Evolutionary conservation across 2,113 vertebrate species (phyloP), one percentile per base, ranked within the genome.

Genomic region (Siphamia tubifer): DNA sequence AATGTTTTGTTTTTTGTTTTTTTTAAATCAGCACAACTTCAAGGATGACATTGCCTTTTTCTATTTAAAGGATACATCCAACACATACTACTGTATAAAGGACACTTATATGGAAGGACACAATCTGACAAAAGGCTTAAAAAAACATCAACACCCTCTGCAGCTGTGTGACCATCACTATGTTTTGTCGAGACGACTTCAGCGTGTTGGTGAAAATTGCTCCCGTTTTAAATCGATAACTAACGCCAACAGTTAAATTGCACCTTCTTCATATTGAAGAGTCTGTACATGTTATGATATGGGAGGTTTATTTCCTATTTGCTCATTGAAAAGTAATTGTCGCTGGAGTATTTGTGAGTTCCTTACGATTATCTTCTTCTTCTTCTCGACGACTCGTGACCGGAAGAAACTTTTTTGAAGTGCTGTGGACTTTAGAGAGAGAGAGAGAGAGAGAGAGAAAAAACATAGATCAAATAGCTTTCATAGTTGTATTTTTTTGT

Each of bases 241-340:
- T 12, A 40, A 52, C 69, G 42, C 44, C 62, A 43, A 68, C 27
- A 17, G n/a, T 57, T 20, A 20, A 68, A 60, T 25, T 28, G 56
- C 62, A 83, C 66, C 56, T 48, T 71, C 89, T 90, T 90, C 89
- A 90, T 71, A 86, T 89, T 90, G 89, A 90, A 90, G 89, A 84
- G 87, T 57, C 15, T 89, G 87, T 90, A 88, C 64, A 88, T 88
- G 83, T 65, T 58, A 55, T 20, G 36, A 75, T 65, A 64, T 45
- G 69, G 87, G 77, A 85, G 63, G 60, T 88, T 84, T 57, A 30
- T 81, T 82, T 77, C 82, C 77, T 44, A 2, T 42, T 56, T 60
- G 35, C 60, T 68, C 27, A 51, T 74, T 84, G 24, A 72, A 43
- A 62, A 56, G 45, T 47, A 55, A 45, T 52, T 67, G 66, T 67